Conservation (phyloP, 1,140 invertebrate genomes). For the Chrysomallon squamiferum region DNA sequence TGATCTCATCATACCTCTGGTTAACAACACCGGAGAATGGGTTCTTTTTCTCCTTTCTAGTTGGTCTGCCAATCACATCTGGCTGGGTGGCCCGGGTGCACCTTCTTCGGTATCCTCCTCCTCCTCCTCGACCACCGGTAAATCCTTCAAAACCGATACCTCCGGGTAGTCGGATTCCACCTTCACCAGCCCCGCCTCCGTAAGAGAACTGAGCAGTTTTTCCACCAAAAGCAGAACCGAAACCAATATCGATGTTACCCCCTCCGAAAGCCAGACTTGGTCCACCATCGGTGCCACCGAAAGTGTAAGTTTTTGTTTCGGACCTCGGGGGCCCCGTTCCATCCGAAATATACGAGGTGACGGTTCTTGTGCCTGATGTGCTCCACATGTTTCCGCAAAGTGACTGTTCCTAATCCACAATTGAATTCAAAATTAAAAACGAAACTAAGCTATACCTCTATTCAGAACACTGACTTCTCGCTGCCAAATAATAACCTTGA, state of each 20-base stretch:
- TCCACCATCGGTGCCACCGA: constrained; percentile 34
- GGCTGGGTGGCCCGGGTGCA: constrained; percentile 13
- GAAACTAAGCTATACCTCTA: not conserved
- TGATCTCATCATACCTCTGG: constrained; percentile 55
- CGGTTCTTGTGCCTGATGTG: constrained; percentile 27
- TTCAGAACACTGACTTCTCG: not conserved
- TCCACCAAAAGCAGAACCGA: constrained; percentile 31
- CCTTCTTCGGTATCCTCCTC: not conserved
- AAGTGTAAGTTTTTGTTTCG: constrained; percentile 44
- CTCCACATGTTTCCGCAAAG: constrained; percentile 5
- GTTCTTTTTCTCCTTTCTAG: constrained; percentile 40
- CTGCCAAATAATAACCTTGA: not conserved
- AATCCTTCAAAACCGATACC: constrained; percentile 16
- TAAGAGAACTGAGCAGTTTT: constrained; percentile 13
- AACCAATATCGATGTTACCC: constrained; percentile 8
- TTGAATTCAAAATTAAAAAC: not conserved
- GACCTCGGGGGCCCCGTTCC: constrained; percentile 38
- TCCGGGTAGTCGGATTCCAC: not conserved
- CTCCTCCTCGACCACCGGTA: constrained; percentile 14
- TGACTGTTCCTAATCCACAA: not conserved
- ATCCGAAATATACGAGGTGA: constrained; percentile 44
- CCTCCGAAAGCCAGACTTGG: constrained; percentile 14
- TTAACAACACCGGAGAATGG: constrained; percentile 47
- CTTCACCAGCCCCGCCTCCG: constrained; percentile 19
- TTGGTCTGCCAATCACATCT: constrained; percentile 30